A percentile compares a stretch with the other conserved stretches of the same genome.
Evolutionary conservation across 2,888 invertebrate genomes (phyloP).

Genomic region (Monochamus alternatus): DNA sequence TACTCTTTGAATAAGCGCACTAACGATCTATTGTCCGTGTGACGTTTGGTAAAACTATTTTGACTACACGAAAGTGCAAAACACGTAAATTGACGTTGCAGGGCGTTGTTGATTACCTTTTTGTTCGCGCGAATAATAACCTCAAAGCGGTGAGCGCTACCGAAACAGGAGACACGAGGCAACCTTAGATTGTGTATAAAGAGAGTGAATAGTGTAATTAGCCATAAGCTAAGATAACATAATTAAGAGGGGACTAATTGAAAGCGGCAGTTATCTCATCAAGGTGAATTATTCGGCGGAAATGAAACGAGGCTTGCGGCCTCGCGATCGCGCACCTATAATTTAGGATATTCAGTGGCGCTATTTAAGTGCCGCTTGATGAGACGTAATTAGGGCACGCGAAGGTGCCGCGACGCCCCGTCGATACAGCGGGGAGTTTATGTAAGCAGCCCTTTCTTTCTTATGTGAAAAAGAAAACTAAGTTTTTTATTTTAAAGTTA

Average conservation of each 20-base stretch:
- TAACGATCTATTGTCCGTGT: too few species aligned
- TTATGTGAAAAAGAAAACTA: too few species aligned
- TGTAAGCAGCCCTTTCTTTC: background rate
- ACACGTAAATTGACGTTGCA: too few species aligned
- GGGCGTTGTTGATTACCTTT: too few species aligned
- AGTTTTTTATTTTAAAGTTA: too few species aligned
- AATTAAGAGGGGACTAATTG: constrained; percentile 66
- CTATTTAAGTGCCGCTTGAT: constrained; percentile 65
- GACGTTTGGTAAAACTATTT: too few species aligned
- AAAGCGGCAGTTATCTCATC: constrained; percentile 67
- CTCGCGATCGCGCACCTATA: constrained; percentile 60
- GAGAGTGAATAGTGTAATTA: constrained; percentile 63
- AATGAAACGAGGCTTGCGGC: constrained; percentile 49
- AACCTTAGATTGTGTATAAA: constrained; percentile 41
- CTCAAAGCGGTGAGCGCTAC: background rate
- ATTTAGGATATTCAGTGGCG: constrained; percentile 63
- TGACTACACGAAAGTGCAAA: too few species aligned
- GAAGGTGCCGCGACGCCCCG: constrained; percentile 54
- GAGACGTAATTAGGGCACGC: constrained; percentile 65
- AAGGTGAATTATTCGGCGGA: constrained; percentile 65
- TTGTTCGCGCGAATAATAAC: too few species aligned
- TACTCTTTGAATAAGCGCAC: too few species aligned
- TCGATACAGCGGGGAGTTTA: constrained; percentile 19
- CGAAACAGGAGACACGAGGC: constrained; percentile 30
- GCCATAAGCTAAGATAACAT: constrained; percentile 63